Conservation (phyloP, 2,113 vertebrate species). For the Camelus bactrianus region DNA sequence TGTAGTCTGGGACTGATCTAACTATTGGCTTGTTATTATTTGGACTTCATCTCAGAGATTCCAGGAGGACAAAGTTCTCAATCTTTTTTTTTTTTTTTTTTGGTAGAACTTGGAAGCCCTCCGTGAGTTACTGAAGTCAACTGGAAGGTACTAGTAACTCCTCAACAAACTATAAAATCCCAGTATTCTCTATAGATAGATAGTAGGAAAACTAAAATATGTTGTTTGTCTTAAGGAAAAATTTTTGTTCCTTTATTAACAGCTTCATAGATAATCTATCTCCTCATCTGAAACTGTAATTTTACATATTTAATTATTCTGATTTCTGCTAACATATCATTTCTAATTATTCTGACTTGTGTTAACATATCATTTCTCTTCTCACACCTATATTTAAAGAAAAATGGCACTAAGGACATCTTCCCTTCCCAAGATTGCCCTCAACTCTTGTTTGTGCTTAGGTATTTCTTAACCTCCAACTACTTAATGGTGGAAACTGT, state of each 20-base stretch:
- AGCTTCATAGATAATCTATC: not conserved
- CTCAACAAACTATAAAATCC: not conserved
- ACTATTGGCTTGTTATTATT: not conserved
- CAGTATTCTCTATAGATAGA: not conserved
- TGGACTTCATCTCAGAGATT: constrained; percentile 14
- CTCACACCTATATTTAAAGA: not conserved
- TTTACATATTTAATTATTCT: constrained; percentile 45
- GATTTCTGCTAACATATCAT: not conserved
- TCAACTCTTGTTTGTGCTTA: not conserved
- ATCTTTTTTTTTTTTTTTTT: not conserved
- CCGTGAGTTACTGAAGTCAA: not conserved
- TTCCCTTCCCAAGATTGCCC: not conserved
- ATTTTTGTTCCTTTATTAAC: constrained; percentile 32
- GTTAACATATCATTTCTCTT: constrained; percentile 30
- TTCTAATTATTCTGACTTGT: constrained; percentile 47
- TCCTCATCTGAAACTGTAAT: constrained; percentile 13
- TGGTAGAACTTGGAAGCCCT: not conserved
- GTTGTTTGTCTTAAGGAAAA: not conserved
- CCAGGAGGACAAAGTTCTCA: not conserved
- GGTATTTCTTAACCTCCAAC: not conserved
- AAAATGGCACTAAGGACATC: not conserved
- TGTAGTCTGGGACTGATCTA: not conserved
- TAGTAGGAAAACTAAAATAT: not conserved
- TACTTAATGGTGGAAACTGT: not conserved
- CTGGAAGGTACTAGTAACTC: not conserved